These are phyloP conservation scores for Brienomyrus brachyistius DNA, from an alignment of 2,113 vertebrate genomes.

Conservation along the genomic window DNA sequence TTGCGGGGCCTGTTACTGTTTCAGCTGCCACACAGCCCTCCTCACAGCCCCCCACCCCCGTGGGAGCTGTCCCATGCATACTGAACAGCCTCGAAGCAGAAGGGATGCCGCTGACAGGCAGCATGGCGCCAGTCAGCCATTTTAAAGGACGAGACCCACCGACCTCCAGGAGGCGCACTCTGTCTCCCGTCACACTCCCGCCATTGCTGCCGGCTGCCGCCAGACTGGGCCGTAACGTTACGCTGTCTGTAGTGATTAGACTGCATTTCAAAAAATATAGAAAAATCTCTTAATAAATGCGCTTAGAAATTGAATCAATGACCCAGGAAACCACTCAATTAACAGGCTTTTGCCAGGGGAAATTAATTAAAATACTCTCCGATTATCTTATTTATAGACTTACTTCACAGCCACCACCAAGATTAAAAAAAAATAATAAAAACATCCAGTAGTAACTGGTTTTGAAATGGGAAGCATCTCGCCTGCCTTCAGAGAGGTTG, in stretches of 20 bases:
- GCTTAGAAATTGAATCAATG: background rate
- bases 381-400: slow-evolving; percentile 19
- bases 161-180: background rate
- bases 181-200: background rate
- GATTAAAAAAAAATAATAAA: background rate
- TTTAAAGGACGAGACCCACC: background rate
- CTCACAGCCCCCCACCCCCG: background rate
- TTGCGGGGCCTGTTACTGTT: background rate
- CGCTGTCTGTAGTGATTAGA: background rate
- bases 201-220: background rate
- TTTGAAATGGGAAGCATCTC: background rate
- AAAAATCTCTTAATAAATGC: background rate
- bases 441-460: background rate
- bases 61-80: slow-evolving; percentile 8
- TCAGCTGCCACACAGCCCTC: background rate
- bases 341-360: slow-evolving; percentile 5
- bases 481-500: background rate
- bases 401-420: background rate
- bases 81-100: background rate
- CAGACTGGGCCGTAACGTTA: background rate
- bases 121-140: background rate
- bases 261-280: background rate
- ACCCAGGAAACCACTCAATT: slow-evolving; percentile 14
- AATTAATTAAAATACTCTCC: slow-evolving; percentile 13
- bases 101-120: background rate